Percentiles rank a stretch among this genome's conserved stretches.
These are phyloP conservation scores for Penelope pileata DNA, from an alignment of 2,113 vertebrate genomes.

Conservation along the genomic window DNA sequence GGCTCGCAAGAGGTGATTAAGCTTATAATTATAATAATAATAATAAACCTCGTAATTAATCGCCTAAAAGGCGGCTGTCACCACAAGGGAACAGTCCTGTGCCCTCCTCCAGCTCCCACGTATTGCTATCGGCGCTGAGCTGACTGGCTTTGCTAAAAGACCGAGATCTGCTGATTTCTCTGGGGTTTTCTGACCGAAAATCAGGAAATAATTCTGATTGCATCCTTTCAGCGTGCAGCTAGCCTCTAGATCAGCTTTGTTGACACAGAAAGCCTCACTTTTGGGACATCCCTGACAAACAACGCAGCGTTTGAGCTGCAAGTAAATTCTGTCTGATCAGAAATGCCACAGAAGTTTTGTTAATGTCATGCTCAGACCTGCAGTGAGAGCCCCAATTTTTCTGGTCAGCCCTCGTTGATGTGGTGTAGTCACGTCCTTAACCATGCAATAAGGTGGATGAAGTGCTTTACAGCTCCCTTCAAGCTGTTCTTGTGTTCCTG, in stretches of 20 bases:
- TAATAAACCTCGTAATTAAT: neutral
- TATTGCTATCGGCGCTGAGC: neutral
- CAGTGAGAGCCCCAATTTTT: fast-evolving
- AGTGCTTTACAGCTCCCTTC: neutral
- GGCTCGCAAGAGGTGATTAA: fast-evolving
- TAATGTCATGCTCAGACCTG: neutral
- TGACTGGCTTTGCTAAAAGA: fast-evolving
- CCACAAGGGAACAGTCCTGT: neutral
- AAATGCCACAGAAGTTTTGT: neutral
- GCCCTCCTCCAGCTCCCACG: neutral
- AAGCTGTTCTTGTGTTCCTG: neutral
- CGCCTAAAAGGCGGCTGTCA: neutral
- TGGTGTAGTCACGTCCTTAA: neutral
- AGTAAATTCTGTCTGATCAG: neutral
- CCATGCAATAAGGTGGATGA: fast-evolving
- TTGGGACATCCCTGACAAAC: neutral
- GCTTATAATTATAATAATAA: neutral
- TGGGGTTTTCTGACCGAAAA: neutral
- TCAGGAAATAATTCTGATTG: neutral
- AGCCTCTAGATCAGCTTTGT: neutral
- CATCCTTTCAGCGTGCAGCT: neutral
- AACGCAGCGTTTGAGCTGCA: neutral
- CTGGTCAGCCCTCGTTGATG: fast-evolving
- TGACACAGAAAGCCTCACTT: neutral
- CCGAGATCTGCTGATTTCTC: fast-evolving